phyloP scores from a whole-genome alignment of 2,797 vertebrate genomes.

The Acridotheres tristis region DNA sequence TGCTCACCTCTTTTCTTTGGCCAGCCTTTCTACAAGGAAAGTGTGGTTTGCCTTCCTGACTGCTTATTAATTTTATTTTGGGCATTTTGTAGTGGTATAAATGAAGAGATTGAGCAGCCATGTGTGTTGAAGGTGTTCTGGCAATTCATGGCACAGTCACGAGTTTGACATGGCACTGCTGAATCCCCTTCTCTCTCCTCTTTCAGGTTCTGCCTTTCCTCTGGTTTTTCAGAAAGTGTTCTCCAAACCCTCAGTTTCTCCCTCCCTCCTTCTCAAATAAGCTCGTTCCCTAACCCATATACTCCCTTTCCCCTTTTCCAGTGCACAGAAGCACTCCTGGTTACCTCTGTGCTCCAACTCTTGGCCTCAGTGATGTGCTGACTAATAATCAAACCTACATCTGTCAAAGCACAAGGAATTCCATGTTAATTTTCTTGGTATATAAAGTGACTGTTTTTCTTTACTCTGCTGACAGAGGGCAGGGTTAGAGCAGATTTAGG shows the following conservation, averaged over 20 bases:
- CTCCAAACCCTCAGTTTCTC: accelerated
- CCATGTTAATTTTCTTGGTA: background rate
- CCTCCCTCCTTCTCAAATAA: background rate
- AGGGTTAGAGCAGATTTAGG: background rate
- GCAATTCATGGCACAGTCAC: background rate
- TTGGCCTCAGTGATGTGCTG: background rate
- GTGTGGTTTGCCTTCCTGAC: background rate
- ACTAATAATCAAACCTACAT: background rate
- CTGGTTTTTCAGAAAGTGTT: background rate
- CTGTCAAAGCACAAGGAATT: background rate
- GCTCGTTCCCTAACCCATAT: accelerated
- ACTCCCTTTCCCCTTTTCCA: background rate
- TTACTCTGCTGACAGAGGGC: background rate
- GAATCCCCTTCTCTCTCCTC: background rate
- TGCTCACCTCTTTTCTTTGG: background rate
- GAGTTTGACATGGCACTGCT: accelerated
- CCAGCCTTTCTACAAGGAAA: background rate
- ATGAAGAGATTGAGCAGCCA: background rate
- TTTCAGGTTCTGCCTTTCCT: background rate
- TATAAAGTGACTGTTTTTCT: background rate
- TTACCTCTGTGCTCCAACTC: background rate
- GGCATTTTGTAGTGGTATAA: background rate
- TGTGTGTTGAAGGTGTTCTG: accelerated
- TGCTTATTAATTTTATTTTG: background rate
- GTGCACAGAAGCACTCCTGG: background rate